Percentiles rank a stretch among this genome's conserved stretches.
Evolutionary conservation across 2,797 vertebrate genomes (phyloP).

Genomic region (Lerista edwardsae): DNA sequence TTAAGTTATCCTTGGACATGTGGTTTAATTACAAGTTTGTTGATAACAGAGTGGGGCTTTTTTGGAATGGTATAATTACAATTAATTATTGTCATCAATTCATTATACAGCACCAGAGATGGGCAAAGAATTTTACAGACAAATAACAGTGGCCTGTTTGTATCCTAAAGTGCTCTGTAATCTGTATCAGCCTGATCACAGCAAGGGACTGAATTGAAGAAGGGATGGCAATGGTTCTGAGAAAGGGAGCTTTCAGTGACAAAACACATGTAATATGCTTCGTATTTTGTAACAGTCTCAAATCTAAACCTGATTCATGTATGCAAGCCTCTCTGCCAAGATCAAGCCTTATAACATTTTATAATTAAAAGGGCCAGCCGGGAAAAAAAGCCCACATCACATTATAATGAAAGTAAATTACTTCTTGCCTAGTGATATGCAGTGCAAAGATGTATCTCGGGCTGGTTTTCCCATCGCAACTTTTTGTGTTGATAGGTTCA

Average conservation of each 20-base stretch:
- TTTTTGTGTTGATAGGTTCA: slow-evolving; percentile 33
- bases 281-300: not conserved
- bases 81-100: slow-evolving; percentile 57
- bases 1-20: slow-evolving; percentile 2
- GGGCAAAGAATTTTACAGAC: slow-evolving; percentile 31
- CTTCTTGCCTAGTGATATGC: slow-evolving; percentile 24
- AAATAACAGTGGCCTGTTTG: slow-evolving; percentile 38
- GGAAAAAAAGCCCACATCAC: not conserved
- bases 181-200: not conserved
- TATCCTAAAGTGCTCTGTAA: slow-evolving; percentile 17
- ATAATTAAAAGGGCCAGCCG: not conserved
- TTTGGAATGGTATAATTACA: slow-evolving; percentile 49
- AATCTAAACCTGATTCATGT: slow-evolving; percentile 8
- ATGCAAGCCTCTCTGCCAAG: not conserved
- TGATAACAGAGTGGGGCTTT: slow-evolving; percentile 39
- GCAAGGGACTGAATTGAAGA: not conserved
- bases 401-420: slow-evolving; percentile 31
- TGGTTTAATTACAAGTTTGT: slow-evolving; percentile 37
- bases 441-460: slow-evolving; percentile 6
- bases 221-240: not conserved
- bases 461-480: slow-evolving; percentile 25
- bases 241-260: not conserved
- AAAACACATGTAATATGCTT: slow-evolving; percentile 2
- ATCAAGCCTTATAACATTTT: not conserved
- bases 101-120: slow-evolving; percentile 47